Evolutionary conservation across 2,797 vertebrate genomes (phyloP).

Genomic region (Thamnophis elegans): DNA sequence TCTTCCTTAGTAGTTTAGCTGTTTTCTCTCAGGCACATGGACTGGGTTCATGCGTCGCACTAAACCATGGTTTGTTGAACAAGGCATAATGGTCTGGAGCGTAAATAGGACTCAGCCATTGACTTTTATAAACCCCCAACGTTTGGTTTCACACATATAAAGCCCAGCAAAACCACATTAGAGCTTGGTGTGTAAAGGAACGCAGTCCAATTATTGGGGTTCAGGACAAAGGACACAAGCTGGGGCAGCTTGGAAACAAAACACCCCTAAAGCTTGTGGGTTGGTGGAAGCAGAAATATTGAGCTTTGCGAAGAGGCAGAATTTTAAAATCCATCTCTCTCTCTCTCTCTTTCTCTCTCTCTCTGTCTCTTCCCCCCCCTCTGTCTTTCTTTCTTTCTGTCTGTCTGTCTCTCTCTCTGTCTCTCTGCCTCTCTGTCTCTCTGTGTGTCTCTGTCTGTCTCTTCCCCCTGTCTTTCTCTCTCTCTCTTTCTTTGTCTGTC

Average conservation of each 20-base stretch:
- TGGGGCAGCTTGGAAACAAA: background rate
- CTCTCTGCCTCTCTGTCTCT: too few species aligned
- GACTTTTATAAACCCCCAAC: background rate
- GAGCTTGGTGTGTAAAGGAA: background rate
- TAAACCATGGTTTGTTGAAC: background rate
- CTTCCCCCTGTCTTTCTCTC: too few species aligned
- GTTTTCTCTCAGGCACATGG: background rate
- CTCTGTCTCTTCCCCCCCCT: too few species aligned
- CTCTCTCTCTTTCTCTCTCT: background rate
- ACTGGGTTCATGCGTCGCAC: background rate
- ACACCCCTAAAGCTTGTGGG: background rate
- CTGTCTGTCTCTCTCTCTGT: too few species aligned
- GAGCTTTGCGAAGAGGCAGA: background rate
- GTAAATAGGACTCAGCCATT: background rate
- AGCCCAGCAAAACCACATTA: background rate
- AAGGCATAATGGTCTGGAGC: background rate
- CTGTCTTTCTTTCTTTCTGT: too few species aligned
- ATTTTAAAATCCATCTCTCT: background rate
- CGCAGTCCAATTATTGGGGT: background rate
- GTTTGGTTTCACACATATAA: background rate
- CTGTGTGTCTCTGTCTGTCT: too few species aligned
- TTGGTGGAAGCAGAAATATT: background rate
- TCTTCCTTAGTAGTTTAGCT: background rate
- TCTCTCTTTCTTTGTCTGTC: too few species aligned
- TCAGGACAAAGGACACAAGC: background rate